These are phyloP conservation scores for Heliconius hewitsoni DNA, from an alignment of 1,140 invertebrate genomes.

Conservation along the genomic window DNA sequence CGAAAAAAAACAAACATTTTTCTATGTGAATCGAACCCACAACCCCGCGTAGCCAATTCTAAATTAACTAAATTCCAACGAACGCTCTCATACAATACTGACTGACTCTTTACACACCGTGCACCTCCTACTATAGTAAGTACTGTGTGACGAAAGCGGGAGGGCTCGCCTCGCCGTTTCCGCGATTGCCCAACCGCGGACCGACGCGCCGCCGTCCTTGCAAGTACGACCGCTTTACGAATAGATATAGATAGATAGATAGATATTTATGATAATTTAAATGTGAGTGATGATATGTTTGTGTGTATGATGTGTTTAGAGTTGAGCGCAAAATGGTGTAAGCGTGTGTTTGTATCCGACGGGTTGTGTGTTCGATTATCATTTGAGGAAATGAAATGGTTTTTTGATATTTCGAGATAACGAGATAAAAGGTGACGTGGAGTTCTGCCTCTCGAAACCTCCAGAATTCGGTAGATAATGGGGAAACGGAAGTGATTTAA, in stretches of 20 bases:
- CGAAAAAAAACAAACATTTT: no score
- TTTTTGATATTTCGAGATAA: no score
- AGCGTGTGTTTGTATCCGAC: no score
- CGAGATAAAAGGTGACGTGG: no score
- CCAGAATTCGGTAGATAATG: no score
- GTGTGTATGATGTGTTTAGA: no score
- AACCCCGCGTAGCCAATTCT: neutral
- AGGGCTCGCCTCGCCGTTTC: conserved; percentile 53
- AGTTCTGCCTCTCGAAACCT: no score
- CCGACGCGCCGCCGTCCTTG: conserved; percentile 39
- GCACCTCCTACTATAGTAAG: no score
- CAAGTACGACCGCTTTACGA: conserved; percentile 38
- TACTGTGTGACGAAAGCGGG: conserved; percentile 40
- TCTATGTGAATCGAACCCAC: neutral
- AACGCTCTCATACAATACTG: neutral
- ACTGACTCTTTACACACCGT: neutral
- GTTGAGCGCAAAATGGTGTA: no score
- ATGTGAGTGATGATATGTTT: neutral
- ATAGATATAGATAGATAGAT: neutral
- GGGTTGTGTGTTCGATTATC: no score
- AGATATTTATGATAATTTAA: neutral
- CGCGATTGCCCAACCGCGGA: conserved; percentile 41
- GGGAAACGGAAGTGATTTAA: no score
- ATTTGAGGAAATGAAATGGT: no score
- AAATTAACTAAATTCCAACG: neutral